These are phyloP conservation scores for Junco hyemalis DNA, from an alignment of 2,113 vertebrate genomes.

Conservation along the genomic window DNA sequence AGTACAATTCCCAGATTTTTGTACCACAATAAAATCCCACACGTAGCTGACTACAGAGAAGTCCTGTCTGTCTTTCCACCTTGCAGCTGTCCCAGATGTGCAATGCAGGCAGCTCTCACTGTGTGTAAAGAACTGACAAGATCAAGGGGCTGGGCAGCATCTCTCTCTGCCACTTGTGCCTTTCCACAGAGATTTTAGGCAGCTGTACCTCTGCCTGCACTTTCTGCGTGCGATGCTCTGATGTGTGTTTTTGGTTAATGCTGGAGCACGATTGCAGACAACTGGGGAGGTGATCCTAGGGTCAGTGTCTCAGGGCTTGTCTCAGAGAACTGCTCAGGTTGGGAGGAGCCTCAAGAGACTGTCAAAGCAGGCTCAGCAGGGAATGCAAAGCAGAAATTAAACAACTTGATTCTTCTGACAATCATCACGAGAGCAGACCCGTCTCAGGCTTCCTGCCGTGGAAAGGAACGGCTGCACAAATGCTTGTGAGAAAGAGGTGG, in stretches of 20 bases:
- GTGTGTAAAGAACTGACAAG: not conserved
- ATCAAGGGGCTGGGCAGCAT: not conserved
- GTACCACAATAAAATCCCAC: not conserved
- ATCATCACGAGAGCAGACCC: not conserved
- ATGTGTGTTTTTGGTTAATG: not conserved
- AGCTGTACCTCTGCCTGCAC: not conserved
- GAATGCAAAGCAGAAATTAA: not conserved
- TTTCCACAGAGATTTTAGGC: not conserved
- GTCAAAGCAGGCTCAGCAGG: not conserved
- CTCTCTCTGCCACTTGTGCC: not conserved
- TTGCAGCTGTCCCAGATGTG: not conserved
- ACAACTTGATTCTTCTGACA: not conserved
- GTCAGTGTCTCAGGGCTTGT: not conserved
- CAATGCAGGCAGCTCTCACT: not conserved
- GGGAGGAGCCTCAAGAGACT: not conserved
- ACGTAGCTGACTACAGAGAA: not conserved
- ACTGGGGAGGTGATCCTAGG: not conserved
- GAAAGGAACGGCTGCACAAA: fast-evolving
- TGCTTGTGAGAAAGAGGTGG: not conserved
- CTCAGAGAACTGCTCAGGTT: not conserved
- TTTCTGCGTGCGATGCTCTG: not conserved
- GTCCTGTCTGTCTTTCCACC: not conserved
- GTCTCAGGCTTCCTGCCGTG: not conserved
- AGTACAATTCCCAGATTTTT: not conserved
- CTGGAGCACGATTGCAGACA: fast-evolving